Evolutionary conservation across 2,797 vertebrate species (phyloP).

Genomic region (Triplophysa bombifrons): DNA sequence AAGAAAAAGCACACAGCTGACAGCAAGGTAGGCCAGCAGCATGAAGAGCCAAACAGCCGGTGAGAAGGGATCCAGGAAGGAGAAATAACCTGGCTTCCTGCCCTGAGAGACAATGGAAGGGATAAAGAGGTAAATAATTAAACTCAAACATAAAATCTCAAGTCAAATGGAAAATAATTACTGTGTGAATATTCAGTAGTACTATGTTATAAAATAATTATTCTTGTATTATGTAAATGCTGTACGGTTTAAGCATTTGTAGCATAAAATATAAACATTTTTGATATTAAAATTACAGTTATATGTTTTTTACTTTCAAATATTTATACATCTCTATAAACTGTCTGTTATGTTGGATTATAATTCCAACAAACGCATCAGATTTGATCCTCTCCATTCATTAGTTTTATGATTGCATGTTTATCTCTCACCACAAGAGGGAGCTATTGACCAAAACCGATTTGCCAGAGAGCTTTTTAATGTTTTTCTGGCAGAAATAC

Average conservation of each 20-base stretch:
- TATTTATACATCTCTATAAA: too few species aligned
- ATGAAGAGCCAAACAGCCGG: slow-evolving; percentile 95
- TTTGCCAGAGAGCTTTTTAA: background rate
- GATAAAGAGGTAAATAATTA: slow-evolving; percentile 7
- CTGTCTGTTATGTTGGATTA: background rate
- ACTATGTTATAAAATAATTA: background rate
- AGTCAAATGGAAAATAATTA: slow-evolving; percentile 7
- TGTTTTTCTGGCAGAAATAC: background rate
- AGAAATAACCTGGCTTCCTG: slow-evolving; percentile 95
- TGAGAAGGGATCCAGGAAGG: slow-evolving; percentile 94
- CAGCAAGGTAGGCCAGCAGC: slow-evolving; percentile 92
- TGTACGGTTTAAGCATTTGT: background rate
- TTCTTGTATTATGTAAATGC: background rate
- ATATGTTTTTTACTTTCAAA: background rate
- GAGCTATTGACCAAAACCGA: background rate
- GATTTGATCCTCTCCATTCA: background rate
- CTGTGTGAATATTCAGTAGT: background rate
- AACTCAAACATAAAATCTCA: background rate
- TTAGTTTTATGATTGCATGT: background rate
- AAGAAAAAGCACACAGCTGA: slow-evolving; percentile 93
- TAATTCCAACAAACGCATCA: background rate
- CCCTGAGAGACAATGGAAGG: slow-evolving; percentile 72
- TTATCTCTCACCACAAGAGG: slow-evolving; percentile 7
- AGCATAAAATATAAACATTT: background rate
- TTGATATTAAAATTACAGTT: background rate